phyloP scores from a whole-genome alignment of 2,888 invertebrate species.

The Charanyca ferruginea region DNA sequence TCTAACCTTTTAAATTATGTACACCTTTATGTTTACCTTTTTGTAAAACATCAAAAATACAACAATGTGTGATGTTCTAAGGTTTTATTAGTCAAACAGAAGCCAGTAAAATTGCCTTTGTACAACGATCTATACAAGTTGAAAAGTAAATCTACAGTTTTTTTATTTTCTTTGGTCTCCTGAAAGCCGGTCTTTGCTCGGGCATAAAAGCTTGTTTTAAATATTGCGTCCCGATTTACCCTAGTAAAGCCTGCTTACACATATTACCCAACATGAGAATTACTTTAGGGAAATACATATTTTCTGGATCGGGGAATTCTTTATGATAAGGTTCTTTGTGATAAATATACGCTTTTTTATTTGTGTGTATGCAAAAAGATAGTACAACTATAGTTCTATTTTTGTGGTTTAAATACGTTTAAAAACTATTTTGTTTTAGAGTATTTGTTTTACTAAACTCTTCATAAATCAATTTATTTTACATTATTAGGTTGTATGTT shows the following conservation, averaged over 20 bases:
- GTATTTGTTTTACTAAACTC: too few relatives aligned
- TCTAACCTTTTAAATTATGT: neutral
- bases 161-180: slow-evolving; percentile 80
- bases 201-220: slow-evolving; percentile 86
- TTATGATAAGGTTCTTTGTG: slow-evolving; percentile 58
- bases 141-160: slow-evolving; percentile 81
- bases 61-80: slow-evolving; percentile 43
- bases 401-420: slow-evolving; percentile 12
- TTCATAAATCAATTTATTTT: neutral
- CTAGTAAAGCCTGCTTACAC: slow-evolving; percentile 80
- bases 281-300: slow-evolving; percentile 77
- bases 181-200: slow-evolving; percentile 81
- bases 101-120: slow-evolving; percentile 70
- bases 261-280: slow-evolving; percentile 79
- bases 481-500: neutral
- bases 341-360: slow-evolving; percentile 47
- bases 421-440: neutral
- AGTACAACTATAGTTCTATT: slow-evolving; percentile 26
- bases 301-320: slow-evolving; percentile 70
- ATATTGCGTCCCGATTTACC: slow-evolving; percentile 86
- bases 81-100: slow-evolving; percentile 62
- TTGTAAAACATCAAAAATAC: slow-evolving; percentile 31
- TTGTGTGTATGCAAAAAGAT: slow-evolving; percentile 28
- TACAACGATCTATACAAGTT: slow-evolving; percentile 71
- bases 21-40: neutral